Conservation (phyloP, 2,888 invertebrate genomes). For the Deilephila porcellus region DNA sequence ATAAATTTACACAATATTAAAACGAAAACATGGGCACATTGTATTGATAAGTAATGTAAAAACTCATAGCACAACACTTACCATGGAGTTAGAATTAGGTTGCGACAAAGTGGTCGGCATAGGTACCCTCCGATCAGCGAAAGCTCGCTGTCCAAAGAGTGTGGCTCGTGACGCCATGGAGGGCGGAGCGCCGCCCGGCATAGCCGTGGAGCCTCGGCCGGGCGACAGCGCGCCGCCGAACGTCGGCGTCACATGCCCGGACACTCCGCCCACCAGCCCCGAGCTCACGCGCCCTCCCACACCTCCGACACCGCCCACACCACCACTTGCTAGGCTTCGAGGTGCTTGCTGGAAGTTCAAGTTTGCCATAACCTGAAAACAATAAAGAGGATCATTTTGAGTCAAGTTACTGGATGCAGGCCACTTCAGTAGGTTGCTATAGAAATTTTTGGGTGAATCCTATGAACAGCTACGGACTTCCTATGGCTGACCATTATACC, state of each 20-base stretch:
- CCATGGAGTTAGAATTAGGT: slow-evolving; percentile 82
- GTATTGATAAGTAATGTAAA: no score
- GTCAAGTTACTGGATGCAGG: neutral
- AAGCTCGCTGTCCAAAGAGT: slow-evolving; percentile 92
- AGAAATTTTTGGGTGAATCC: no score
- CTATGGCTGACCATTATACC: no score
- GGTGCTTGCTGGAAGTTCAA: slow-evolving; percentile 95
- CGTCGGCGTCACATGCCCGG: slow-evolving; percentile 83
- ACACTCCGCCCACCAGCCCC: slow-evolving; percentile 91
- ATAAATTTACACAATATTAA: no score
- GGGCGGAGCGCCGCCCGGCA: slow-evolving; percentile 82
- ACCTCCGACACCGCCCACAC: slow-evolving; percentile 80
- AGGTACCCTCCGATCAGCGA: slow-evolving; percentile 90
- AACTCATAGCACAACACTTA: slow-evolving; percentile 47
- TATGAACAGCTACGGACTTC: no score
- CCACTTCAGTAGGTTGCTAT: no score
- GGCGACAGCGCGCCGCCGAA: slow-evolving; percentile 80
- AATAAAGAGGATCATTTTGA: neutral
- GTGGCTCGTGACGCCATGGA: slow-evolving; percentile 85
- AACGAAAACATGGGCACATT: no score
- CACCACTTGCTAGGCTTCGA: slow-evolving; percentile 93
- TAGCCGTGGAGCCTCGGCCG: slow-evolving; percentile 72
- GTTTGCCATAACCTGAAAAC: slow-evolving; percentile 93
- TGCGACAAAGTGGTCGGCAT: slow-evolving; percentile 85
- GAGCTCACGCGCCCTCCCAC: slow-evolving; percentile 83